A percentile compares a stretch with the other conserved stretches of the same genome.
Evolutionary conservation across 2,888 invertebrate genomes (phyloP).

Genomic region (Dryocosmus kuriphilus): DNA sequence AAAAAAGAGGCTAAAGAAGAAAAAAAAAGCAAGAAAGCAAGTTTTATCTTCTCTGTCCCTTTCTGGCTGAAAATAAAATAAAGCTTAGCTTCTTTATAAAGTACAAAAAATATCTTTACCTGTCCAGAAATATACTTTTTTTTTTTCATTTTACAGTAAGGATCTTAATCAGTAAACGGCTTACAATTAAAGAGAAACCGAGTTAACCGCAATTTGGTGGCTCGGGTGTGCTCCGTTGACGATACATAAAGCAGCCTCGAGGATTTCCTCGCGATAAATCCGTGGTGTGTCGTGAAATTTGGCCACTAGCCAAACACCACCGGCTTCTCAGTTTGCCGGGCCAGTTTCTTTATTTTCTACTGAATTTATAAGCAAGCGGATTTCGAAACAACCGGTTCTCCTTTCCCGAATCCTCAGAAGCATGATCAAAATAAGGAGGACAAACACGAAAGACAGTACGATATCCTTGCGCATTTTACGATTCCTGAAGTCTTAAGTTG

Average conservation of each 20-base stretch:
- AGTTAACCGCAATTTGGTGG: conserved; percentile 30
- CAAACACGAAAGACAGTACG: conserved; percentile 1
- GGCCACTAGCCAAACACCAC: conserved; percentile 56
- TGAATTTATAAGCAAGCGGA: conserved; percentile 47
- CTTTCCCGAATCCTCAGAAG: conserved; percentile 15
- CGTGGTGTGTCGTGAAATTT: conserved; percentile 50
- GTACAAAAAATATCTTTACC: too few relatives aligned
- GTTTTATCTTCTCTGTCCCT: too few relatives aligned
- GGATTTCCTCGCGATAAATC: conserved; percentile 44
- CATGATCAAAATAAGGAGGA: conserved; percentile 62
- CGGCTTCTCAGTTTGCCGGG: conserved; percentile 25
- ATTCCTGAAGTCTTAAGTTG: conserved; percentile 44
- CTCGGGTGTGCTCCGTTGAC: conserved; percentile 16
- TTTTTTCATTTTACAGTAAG: not conserved
- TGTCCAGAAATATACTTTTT: not conserved
- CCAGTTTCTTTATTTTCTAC: conserved; percentile 37
- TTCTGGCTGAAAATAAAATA: too few relatives aligned
- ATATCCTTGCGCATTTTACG: conserved; percentile 33
- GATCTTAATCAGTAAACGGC: not conserved
- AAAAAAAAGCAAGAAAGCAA: not conserved
- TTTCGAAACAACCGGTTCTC: conserved; percentile 59
- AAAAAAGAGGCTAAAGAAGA: not conserved
- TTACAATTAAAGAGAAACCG: conserved; percentile 37
- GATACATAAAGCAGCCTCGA: conserved; percentile 33
- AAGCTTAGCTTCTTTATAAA: too few relatives aligned